Evolutionary conservation across 1,140 invertebrate species (phyloP).

Genomic region (Drusus annulatus): DNA sequence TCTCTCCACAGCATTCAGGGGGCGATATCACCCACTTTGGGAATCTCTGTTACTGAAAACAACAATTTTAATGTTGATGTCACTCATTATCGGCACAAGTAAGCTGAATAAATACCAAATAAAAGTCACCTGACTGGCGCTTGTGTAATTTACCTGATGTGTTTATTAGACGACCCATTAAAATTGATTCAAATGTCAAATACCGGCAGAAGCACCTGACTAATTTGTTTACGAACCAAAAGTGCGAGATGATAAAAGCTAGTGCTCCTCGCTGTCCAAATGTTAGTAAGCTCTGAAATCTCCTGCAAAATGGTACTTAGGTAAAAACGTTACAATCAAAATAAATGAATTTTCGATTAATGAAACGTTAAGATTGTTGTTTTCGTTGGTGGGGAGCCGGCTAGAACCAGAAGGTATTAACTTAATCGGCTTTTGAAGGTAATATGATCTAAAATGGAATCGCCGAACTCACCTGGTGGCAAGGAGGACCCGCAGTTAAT

Average conservation of each 20-base stretch:
- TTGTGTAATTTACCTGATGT: conserved; percentile 18
- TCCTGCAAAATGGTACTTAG: conserved; percentile 24
- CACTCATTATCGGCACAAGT: too few relatives aligned
- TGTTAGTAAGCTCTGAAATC: not conserved
- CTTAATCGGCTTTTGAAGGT: not conserved
- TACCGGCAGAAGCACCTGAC: not conserved
- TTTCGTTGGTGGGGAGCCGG: not conserved
- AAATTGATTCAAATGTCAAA: conserved; percentile 23
- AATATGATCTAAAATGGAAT: conserved; percentile 11
- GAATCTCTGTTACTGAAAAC: too few relatives aligned
- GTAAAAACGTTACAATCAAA: not conserved
- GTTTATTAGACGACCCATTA: conserved; percentile 24
- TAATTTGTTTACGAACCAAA: conserved; percentile 19
- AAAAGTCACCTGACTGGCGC: conserved; percentile 13
- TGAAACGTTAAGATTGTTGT: not conserved
- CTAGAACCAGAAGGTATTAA: not conserved
- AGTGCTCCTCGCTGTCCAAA: not conserved
- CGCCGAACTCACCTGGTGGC: conserved; percentile 8
- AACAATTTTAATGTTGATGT: too few relatives aligned
- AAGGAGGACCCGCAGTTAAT: not conserved
- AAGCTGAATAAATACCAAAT: too few relatives aligned
- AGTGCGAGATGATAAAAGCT: conserved; percentile 18
- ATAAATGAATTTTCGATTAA: too few relatives aligned
- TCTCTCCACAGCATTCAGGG: too few relatives aligned
- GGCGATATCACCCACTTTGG: too few relatives aligned